These are phyloP conservation scores for Fragum sueziense DNA, from an alignment of 2,888 invertebrate genomes.

Conservation along the genomic window DNA sequence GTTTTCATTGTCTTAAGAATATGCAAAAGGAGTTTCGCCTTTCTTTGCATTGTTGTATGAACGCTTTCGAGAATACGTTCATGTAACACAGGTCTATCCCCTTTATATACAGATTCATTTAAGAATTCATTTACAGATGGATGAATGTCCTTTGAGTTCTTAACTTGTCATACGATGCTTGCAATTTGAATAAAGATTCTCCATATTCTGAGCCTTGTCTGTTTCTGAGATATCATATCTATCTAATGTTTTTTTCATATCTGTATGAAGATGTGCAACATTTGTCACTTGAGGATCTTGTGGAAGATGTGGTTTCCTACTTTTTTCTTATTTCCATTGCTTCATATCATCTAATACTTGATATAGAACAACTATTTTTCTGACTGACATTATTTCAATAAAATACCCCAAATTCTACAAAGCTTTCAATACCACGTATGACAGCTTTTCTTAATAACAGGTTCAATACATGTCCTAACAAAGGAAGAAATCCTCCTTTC, in stretches of 20 bases:
- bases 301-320: conserved; percentile 8
- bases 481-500: conserved; percentile 24
- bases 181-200: background rate
- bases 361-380: conserved; percentile 25
- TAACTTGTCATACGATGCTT: background rate
- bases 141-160: background rate
- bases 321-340: conserved; percentile 6
- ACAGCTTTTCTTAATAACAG: background rate
- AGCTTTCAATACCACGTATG: background rate
- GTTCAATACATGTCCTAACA: background rate
- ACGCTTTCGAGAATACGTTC: conserved; percentile 9
- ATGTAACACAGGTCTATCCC: too few species aligned
- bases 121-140: too few species aligned
- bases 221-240: background rate
- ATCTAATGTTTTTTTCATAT: conserved; percentile 11
- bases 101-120: too few species aligned
- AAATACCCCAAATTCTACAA: background rate
- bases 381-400: background rate
- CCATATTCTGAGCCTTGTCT: conserved; percentile 15
- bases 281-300: conserved; percentile 15
- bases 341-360: conserved; percentile 24
- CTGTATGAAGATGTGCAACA: background rate
- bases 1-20: background rate
- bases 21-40: background rate
- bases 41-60: conserved; percentile 8